These are phyloP conservation scores for Dioctria linearis DNA, from an alignment of 2,888 invertebrate genomes.

Conservation along the genomic window DNA sequence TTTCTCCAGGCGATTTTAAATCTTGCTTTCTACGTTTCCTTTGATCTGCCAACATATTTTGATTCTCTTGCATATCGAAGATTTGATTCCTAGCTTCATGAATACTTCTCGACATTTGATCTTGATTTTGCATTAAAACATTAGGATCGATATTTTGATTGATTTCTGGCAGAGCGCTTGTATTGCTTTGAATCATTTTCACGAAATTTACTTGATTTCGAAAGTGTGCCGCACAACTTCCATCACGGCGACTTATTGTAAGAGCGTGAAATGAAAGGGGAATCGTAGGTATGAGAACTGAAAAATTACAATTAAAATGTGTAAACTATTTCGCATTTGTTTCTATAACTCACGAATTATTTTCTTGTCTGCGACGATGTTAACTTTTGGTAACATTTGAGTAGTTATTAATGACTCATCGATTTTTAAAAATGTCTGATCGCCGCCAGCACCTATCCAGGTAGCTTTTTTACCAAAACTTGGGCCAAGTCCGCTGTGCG, in stretches of 20 bases:
- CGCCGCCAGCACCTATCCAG: constrained; percentile 96
- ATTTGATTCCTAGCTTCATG: constrained; percentile 70
- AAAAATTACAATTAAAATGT: constrained; percentile 61
- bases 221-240: constrained; percentile 89
- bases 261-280: constrained; percentile 88
- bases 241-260: constrained; percentile 91
- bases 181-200: constrained; percentile 77
- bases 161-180: constrained; percentile 65
- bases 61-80: constrained; percentile 67
- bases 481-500: constrained; percentile 79
- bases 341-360: constrained; percentile 79
- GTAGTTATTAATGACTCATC: constrained; percentile 95
- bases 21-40: constrained; percentile 63
- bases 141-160: constrained; percentile 68
- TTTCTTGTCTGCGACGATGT: constrained; percentile 89
- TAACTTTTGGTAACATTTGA: constrained; percentile 88
- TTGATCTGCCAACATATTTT: constrained; percentile 60
- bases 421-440: constrained; percentile 94
- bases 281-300: constrained; percentile 87
- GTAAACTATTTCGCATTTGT: neutral
- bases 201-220: constrained; percentile 88
- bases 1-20: constrained; percentile 62
- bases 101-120: constrained; percentile 67
- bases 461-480: constrained; percentile 90
- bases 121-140: constrained; percentile 35